Percentiles rank a stretch among this genome's conserved stretches.
phyloP scores from a whole-genome alignment of 2,113 vertebrate genomes.

The Perca flavescens region DNA sequence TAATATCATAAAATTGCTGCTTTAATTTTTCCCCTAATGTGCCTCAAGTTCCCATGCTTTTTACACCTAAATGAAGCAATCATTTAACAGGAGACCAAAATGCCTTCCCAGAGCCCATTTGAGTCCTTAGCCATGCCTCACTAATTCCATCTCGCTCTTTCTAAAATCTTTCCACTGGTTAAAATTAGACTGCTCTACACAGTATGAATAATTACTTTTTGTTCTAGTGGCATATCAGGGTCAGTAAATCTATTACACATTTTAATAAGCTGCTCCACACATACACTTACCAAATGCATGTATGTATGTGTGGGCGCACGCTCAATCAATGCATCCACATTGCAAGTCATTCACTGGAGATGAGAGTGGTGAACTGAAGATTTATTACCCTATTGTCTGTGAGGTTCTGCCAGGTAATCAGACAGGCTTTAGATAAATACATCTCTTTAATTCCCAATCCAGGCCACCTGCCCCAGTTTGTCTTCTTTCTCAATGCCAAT shows the following conservation, averaged over 20 bases:
- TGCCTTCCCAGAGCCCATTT: constrained; percentile 74
- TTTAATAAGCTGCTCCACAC: constrained; percentile 82
- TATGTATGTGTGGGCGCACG: constrained; percentile 44
- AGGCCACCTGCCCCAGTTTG: constrained; percentile 73
- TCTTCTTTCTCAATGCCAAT: constrained; percentile 78
- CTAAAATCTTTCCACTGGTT: constrained; percentile 82
- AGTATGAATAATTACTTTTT: constrained; percentile 86
- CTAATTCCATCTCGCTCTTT: constrained; percentile 80
- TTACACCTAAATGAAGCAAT: constrained; percentile 79
- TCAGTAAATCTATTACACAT: constrained; percentile 87
- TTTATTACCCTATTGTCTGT: constrained; percentile 82
- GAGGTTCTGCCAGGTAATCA: constrained; percentile 83
- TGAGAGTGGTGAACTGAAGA: constrained; percentile 78
- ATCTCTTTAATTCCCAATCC: constrained; percentile 82
- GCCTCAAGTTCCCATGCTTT: constrained; percentile 48
- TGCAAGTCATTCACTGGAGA: constrained; percentile 76
- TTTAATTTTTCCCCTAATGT: constrained; percentile 59
- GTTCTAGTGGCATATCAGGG: constrained; percentile 86
- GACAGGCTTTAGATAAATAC: constrained; percentile 84
- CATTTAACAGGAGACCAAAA: constrained; percentile 77
- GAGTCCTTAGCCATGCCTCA: constrained; percentile 81
- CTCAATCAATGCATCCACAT: constrained; percentile 55
- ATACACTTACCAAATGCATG: constrained; percentile 45
- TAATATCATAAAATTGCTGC: constrained; percentile 57
- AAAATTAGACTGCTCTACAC: constrained; percentile 83